Percentiles rank a stretch among this genome's conserved stretches.
These are phyloP conservation scores for Agriopis leucophaearia DNA, from an alignment of 2,888 invertebrate species.

Conservation along the genomic window DNA sequence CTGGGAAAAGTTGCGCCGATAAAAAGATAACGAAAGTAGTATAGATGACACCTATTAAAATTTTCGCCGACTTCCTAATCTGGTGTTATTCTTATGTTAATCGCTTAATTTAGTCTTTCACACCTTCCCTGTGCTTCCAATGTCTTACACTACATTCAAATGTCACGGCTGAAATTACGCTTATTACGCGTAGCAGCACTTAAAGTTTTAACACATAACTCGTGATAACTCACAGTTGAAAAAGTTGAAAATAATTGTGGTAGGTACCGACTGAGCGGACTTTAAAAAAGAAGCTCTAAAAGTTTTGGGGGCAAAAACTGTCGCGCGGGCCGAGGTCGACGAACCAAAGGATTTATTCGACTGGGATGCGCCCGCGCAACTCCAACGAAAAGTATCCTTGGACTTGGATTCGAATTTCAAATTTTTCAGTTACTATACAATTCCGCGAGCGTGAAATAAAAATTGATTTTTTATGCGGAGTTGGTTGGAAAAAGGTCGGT, in stretches of 20 bases:
- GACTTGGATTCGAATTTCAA: constrained; percentile 82
- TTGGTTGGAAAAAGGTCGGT: constrained; percentile 20
- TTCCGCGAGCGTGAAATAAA: constrained; percentile 71
- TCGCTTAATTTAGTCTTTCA: constrained; percentile 18
- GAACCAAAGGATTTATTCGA: constrained; percentile 78
- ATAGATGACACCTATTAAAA: not conserved
- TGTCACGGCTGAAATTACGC: constrained; percentile 39
- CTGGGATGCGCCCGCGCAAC: constrained; percentile 53
- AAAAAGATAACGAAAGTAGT: not conserved
- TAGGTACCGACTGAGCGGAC: constrained; percentile 59
- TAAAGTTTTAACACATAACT: constrained; percentile 72
- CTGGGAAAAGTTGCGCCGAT: not conserved
- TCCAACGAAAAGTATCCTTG: constrained; percentile 64
- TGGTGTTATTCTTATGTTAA: constrained; percentile 14
- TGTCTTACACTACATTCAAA: constrained; percentile 24
- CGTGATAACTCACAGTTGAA: constrained; percentile 71
- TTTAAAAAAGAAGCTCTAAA: constrained; percentile 71
- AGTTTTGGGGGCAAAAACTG: constrained; percentile 77
- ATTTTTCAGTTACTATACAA: constrained; percentile 78
- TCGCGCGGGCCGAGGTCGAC: constrained; percentile 71
- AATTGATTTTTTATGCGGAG: constrained; percentile 48
- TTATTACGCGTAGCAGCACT: constrained; percentile 54
- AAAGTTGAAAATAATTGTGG: constrained; percentile 83
- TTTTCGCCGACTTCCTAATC: not conserved
- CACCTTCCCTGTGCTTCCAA: constrained; percentile 10